Percentiles rank a stretch among this genome's conserved stretches.
Evolutionary conservation across 2,888 invertebrate genomes (phyloP).

Genomic region (Hymenopus coronatus): DNA sequence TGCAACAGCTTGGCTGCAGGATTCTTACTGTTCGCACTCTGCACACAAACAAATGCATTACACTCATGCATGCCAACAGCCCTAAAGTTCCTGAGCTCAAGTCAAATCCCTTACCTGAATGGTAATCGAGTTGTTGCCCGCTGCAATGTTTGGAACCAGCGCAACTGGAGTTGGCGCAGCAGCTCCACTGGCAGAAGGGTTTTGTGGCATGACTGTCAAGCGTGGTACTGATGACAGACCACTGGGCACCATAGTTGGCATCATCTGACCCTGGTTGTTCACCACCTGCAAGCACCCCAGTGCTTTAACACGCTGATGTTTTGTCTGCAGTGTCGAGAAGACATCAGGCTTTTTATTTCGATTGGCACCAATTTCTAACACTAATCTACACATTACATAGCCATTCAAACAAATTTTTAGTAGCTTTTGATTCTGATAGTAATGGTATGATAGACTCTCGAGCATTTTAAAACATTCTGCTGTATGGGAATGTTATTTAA

Average conservation of each 20-base stretch:
- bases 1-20: constrained; percentile 54
- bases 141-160: constrained; percentile 55
- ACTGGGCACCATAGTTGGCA: constrained; percentile 33
- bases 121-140: constrained; percentile 45
- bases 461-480: no score
- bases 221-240: constrained; percentile 35
- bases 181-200: constrained; percentile 30
- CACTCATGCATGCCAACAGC: not conserved
- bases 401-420: no score
- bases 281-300: constrained; percentile 35
- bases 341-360: no score
- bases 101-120: constrained; percentile 46
- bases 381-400: no score
- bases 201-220: constrained; percentile 36
- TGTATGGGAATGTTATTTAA: no score
- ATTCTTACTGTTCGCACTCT: constrained; percentile 34
- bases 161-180: constrained; percentile 50
- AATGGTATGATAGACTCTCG: no score
- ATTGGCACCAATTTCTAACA: no score
- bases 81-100: constrained; percentile 33
- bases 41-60: not conserved
- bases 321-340: no score
- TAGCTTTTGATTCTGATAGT: no score
- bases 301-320: no score
- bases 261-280: constrained; percentile 36